Evolutionary conservation across 2,888 invertebrate genomes (phyloP), one percentile per base, ranked within the genome.

Genomic region (Platycheirus rosarum): DNA sequence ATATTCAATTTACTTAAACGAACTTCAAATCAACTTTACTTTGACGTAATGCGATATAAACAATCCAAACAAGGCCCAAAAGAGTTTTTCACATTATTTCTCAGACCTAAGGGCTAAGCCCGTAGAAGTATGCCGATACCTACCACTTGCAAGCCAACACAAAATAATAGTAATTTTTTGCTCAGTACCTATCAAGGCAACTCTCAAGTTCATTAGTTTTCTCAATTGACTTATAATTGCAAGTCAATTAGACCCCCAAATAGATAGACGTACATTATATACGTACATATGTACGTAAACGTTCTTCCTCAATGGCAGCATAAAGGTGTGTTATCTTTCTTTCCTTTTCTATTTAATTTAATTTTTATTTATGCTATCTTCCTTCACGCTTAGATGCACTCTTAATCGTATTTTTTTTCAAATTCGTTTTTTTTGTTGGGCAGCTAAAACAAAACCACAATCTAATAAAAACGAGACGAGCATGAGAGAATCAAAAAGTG

Each of bases 351-450:
- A 26, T 51, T 51, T 51, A 23, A 23, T 44, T 44, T 42, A 49
- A 8, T 14, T 16, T 35, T 53, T 55, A 7, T 46, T 16, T 55
- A 53, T 68, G 55, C 55, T 57, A 35, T 75, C 26, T 66, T 57
- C 18, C 35, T 60, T 76, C 66, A 80, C 32, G 69, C 65, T 70
- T 35, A 42, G 49, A 11, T 80, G 70, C 51, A 66, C 49, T 80
- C 26, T 46, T 37, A 48, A 69, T 71, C 18, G 29, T 32, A 35
- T 14, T 40, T 32, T 42, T 8, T 20, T 35, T 40, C 16, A 13
- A 29, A 16, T 40, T 73, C 48, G 6, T 2, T 51, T 63, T 13
- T 20, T 60, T 6, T 44, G 51, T 29, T 57, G 63, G 55, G 16
- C 40, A 20, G 2, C 29, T 37, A 29, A 68, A 49, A 18, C n/a